Conservation (phyloP, 2,888 invertebrate genomes). For the Dasysyrphus tricinctus region DNA sequence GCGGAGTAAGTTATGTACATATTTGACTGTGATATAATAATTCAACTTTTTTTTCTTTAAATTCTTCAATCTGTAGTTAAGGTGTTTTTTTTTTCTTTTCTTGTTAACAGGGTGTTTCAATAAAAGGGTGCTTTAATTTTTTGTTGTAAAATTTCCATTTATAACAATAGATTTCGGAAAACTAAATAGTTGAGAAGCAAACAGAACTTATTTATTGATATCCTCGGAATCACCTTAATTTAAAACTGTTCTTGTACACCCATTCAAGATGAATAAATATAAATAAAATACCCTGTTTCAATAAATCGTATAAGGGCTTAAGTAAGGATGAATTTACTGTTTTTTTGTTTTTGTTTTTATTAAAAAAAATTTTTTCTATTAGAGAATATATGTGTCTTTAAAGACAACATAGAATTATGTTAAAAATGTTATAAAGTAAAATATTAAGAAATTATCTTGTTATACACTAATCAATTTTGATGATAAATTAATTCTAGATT, state of each 20-base stretch:
- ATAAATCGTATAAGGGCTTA: neutral
- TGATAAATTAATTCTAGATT: neutral
- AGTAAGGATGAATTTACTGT: constrained; percentile 15
- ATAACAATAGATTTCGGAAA: neutral
- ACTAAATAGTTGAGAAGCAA: neutral
- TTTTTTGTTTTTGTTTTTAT: neutral
- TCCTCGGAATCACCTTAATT: neutral
- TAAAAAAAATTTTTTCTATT: neutral
- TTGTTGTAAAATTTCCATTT: neutral
- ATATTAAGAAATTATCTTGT: too few species aligned
- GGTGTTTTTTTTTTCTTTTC: constrained; percentile 27
- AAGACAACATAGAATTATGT: neutral
- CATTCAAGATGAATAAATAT: neutral
- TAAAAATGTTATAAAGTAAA: neutral
- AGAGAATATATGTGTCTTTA: neutral
- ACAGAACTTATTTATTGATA: neutral
- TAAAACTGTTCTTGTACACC: neutral
- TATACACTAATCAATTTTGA: too few species aligned
- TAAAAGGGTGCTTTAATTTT: neutral
- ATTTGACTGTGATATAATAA: constrained; percentile 69
- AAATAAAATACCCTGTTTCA: neutral
- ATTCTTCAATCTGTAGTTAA: constrained; percentile 33
- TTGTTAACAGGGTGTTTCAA: constrained; percentile 16
- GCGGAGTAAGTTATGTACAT: constrained; percentile 64
- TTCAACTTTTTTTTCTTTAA: constrained; percentile 53